Conservation (phyloP, 1,140 invertebrate genomes). For the Bombus pascuorum region DNA sequence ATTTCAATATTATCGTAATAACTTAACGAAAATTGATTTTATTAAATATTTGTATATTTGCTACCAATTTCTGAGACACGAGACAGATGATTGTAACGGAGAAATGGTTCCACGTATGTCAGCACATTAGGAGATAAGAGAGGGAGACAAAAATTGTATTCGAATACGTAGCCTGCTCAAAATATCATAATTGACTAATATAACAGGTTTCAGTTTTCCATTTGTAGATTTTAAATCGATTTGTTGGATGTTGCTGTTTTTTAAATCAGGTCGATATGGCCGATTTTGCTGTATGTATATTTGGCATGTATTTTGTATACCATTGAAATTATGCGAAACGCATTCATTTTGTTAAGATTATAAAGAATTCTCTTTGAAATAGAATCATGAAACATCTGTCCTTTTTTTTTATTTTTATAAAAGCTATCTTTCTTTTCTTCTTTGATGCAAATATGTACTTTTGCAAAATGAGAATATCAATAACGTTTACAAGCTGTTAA, state of each 20-base stretch:
- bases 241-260: neutral
- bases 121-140: neutral
- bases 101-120: neutral
- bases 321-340: neutral
- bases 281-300: neutral
- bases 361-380: neutral
- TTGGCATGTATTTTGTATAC: neutral
- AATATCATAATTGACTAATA: neutral
- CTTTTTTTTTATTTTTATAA: neutral
- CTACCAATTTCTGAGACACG: neutral
- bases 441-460: neutral
- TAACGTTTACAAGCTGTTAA: conserved; percentile 7
- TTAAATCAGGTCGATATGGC: neutral
- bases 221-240: conserved; percentile 1
- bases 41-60: conserved; percentile 1
- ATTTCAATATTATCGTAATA: neutral
- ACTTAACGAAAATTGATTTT: neutral
- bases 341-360: conserved; percentile 1
- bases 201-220: neutral
- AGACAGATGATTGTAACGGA: neutral
- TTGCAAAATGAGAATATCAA: conserved; percentile 3
- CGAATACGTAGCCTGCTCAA: neutral
- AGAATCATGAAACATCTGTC: neutral
- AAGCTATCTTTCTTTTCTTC: neutral
- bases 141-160: neutral